Evolutionary conservation across 1,140 invertebrate species (phyloP), one percentile per base, ranked within the genome.

Genomic region (Hestina assimilis): DNA sequence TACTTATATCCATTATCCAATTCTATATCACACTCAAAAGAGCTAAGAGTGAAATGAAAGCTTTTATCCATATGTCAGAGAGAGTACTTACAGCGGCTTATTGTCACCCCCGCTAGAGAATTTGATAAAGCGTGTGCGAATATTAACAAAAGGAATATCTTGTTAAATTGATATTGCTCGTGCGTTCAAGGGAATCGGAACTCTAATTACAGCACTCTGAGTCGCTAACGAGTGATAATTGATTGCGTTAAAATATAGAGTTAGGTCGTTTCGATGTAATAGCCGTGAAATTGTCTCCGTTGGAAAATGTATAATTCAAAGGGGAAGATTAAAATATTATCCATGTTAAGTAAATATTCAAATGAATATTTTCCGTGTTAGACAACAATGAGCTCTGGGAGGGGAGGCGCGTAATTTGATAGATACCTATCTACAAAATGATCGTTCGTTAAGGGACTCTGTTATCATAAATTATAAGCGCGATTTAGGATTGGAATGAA

Each of bases 301-400:
- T 76, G 73, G 83, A 87, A 86, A 83, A 81, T 86, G 83, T 86
- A 87, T 89, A 87, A 87, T 88, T 87, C 84, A 82, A 83, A 89
- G 84, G 86, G 89, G 86, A 86, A 89, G 89, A 89, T 89, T 89
- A 89, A 89, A 89, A 89, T 89, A 89, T 89, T 89, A 89, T 89
- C 83, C 86, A 86, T 88, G 89, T 89, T 89, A 89, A 89, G 89
- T 89, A 89, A 89, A 89, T 89, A 89, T 89, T 89, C 86, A 87
- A 87, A 83, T 88, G 87, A 89, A 89, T 89, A 89, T 89, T 89
- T 89, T 87, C 87, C 86, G 83, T 87, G 83, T 88, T 83, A 86
- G 79, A 83, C 82, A 83, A 86, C 83, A 88, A 86, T 86, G 72
- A 74, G 64, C 57, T 58, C 59, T 67, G 53, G 35, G 50, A 61